These are phyloP conservation scores for Tetheella fluctuosa DNA, from an alignment of 2,888 invertebrate genomes.

Conservation along the genomic window DNA sequence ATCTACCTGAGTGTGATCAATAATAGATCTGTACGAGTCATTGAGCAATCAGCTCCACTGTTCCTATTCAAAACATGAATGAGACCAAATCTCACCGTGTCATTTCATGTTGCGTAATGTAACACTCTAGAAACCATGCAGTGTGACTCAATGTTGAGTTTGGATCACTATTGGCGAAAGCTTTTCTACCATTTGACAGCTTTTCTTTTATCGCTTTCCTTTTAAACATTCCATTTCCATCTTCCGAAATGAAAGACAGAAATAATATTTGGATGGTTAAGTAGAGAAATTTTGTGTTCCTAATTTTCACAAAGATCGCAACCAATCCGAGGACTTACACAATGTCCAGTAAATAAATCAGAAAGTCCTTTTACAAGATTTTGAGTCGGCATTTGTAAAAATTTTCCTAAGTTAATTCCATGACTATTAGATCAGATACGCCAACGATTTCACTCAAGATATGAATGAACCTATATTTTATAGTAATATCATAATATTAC, in stretches of 20 bases:
- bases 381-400: too few species aligned
- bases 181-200: constrained; percentile 11
- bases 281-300: not conserved
- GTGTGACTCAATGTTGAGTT: constrained; percentile 16
- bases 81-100: constrained; percentile 60
- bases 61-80: constrained; percentile 59
- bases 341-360: too few species aligned
- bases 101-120: constrained; percentile 48
- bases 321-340: not conserved
- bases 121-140: constrained; percentile 28
- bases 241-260: not conserved
- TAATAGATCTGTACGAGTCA: constrained; percentile 50
- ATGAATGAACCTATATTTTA: not conserved
- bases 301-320: not conserved
- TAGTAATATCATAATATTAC: not conserved
- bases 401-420: not conserved
- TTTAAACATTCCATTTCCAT: not conserved
- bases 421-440: not conserved
- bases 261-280: too few species aligned
- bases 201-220: not conserved
- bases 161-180: constrained; percentile 17
- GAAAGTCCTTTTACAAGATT: too few species aligned
- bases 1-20: constrained; percentile 46
- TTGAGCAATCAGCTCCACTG: constrained; percentile 57
- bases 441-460: not conserved